Percentiles rank a stretch among this genome's conserved stretches.
These are phyloP conservation scores for Ailurus styani DNA, from an alignment of 2,113 vertebrate genomes.

Conservation along the genomic window DNA sequence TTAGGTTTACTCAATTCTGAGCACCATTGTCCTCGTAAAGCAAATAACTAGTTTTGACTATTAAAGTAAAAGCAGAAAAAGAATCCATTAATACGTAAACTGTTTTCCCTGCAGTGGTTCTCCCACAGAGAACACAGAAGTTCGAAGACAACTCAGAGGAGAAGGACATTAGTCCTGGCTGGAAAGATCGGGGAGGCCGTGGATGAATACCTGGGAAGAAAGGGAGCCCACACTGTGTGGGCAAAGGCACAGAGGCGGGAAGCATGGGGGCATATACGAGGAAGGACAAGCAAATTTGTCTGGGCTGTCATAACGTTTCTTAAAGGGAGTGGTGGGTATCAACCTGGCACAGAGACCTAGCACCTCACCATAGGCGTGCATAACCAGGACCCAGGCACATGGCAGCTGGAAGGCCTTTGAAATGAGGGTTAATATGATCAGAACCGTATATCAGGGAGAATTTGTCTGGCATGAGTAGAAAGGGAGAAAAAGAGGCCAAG, in stretches of 20 bases:
- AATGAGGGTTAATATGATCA: not conserved
- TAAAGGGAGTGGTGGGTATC: not conserved
- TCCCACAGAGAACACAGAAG: not conserved
- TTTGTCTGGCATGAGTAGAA: not conserved
- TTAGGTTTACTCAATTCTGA: not conserved
- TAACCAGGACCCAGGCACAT: not conserved
- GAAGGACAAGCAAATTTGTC: not conserved
- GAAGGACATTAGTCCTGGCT: not conserved
- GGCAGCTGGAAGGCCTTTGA: not conserved
- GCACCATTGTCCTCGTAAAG: not conserved
- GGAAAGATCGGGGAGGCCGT: not conserved
- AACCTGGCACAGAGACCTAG: not conserved
- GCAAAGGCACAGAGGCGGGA: not conserved
- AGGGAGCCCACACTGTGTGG: not conserved
- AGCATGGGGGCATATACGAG: no score
- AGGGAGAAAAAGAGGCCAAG: not conserved
- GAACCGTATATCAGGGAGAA: not conserved
- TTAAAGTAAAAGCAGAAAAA: not conserved
- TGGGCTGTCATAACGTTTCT: not conserved
- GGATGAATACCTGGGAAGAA: not conserved
- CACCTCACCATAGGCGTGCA: not conserved
- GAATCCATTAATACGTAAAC: not conserved
- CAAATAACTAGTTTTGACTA: not conserved
- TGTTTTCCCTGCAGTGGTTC: not conserved
- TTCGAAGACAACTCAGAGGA: not conserved